These are phyloP conservation scores for Thereva unica DNA, from an alignment of 2,888 invertebrate genomes.

Conservation along the genomic window DNA sequence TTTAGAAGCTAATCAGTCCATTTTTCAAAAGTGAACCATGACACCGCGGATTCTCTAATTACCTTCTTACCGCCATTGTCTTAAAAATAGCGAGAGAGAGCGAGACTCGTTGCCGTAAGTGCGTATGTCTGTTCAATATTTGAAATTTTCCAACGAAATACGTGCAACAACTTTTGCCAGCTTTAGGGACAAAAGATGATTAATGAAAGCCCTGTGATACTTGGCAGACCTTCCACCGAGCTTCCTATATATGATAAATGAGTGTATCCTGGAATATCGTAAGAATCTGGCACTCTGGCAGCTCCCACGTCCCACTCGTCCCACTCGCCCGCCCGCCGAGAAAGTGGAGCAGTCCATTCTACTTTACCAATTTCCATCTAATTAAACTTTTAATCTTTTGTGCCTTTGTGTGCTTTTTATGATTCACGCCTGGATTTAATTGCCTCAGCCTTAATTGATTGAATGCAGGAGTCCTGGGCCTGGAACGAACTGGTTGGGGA, in stretches of 20 bases:
- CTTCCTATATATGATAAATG: conserved; percentile 40
- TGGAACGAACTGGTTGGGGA: conserved; percentile 25
- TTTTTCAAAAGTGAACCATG: too few relatives aligned
- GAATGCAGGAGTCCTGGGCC: conserved; percentile 28
- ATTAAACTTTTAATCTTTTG: conserved; percentile 41
- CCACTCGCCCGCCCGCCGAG: too few relatives aligned
- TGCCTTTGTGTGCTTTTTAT: conserved; percentile 41
- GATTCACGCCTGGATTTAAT: conserved; percentile 42
- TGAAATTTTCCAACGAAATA: conserved; percentile 18
- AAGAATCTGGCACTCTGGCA: too few relatives aligned
- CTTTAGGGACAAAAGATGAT: conserved; percentile 38
- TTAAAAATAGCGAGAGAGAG: too few relatives aligned
- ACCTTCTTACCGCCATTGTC: too few relatives aligned
- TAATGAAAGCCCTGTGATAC: conserved; percentile 33
- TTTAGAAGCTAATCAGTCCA: too few relatives aligned
- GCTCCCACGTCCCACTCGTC: too few relatives aligned
- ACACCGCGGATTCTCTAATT: too few relatives aligned
- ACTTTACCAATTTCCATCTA: conserved; percentile 38
- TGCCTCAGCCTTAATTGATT: conserved; percentile 40
- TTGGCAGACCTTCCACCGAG: conserved; percentile 18
- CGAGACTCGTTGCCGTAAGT: background rate
- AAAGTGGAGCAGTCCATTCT: background rate
- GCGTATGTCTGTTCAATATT: background rate
- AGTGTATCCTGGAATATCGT: conserved; percentile 8
- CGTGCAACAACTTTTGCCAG: conserved; percentile 33